Evolutionary conservation across 2,888 invertebrate species (phyloP), one percentile per base, ranked within the genome.

Genomic region (Luperina testacea): DNA sequence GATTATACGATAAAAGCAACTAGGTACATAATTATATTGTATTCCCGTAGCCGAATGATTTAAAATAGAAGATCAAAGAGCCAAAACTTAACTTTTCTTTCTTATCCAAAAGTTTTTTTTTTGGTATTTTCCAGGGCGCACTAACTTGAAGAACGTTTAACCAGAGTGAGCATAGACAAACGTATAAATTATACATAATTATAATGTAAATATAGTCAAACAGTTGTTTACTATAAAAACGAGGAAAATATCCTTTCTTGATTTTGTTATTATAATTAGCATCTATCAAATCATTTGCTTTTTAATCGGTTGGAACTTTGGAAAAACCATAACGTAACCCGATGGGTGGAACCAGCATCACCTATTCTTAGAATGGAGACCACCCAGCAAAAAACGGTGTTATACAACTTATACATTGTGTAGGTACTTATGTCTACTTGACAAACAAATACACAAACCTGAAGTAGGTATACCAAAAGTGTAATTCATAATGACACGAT

Each of bases 401-500:
- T 53, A 24, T 15, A 45, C 45, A 9, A 45, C 45, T 45, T 2
- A 27, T 4, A 65, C 27, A 61, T 45, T 64, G 15, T 32, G 24
- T 24, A 68, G 5, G 42, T 17, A 20, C 32, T 32, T 42, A 53
- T 42, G n/a, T 76, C 57, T 27, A 57, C 53, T 63, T 65, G n/a
- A 68, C 13, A 63, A 68, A 68, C 59, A 75, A 69, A 68, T 59
- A 68, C 57, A 65, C n/a, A 63, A 77, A 64, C 64, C 61, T 69
- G 42, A 69, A 77, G 15, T 81, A 69, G 32, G 53, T 80, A 78
- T 74, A 83, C 71, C 76, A 75, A 80, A 83, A 78, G 15, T 80
- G 89, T 88, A 88, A 91, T 87, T 90, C 88, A 90, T 88, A 92
- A 93, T 90, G 94, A 92, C 92, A 92, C 83, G 86, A 93, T 90